A percentile compares a stretch with the other conserved stretches of the same genome.
phyloP scores from a whole-genome alignment of 2,888 invertebrate genomes.

The Prosopocoilus inquinatus region DNA sequence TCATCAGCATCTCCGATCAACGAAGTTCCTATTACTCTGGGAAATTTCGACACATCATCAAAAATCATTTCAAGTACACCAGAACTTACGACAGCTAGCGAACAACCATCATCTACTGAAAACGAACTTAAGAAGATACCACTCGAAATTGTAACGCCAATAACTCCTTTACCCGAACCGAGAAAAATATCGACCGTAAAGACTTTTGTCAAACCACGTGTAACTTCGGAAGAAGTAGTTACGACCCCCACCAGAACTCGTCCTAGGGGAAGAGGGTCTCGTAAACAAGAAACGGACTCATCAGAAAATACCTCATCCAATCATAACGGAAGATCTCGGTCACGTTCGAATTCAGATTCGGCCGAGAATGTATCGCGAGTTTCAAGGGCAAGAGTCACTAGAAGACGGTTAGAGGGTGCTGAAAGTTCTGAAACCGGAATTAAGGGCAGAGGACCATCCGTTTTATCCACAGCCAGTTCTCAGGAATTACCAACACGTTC shows the following conservation, averaged over 20 bases:
- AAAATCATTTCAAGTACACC: not conserved
- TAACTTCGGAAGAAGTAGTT: not conserved
- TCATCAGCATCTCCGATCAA: not conserved
- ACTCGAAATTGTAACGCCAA: conserved; percentile 8
- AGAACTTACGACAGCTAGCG: conserved; percentile 14
- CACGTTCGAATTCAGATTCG: conserved; percentile 2
- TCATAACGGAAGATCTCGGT: not conserved
- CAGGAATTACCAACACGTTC: conserved; percentile 34
- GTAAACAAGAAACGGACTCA: conserved; percentile 8
- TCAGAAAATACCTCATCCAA: conserved; percentile 7
- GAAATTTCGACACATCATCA: not conserved
- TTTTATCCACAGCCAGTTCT: conserved; percentile 31
- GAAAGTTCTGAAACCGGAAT: conserved; percentile 10
- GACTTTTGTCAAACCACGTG: not conserved
- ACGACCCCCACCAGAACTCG: not conserved
- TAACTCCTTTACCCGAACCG: not conserved
- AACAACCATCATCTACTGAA: conserved; percentile 16
- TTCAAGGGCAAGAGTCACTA: conserved; percentile 23
- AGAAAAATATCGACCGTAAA: not conserved
- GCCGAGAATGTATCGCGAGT: conserved; percentile 8
- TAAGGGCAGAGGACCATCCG: conserved; percentile 29
- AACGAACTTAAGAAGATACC: conserved; percentile 17
- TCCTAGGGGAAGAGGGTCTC: conserved; percentile 11
- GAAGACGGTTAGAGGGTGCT: conserved; percentile 17
- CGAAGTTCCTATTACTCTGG: not conserved